Evolutionary conservation across 1,140 invertebrate species (phyloP).

Genomic region (Meloidogyne chitwoodi): DNA sequence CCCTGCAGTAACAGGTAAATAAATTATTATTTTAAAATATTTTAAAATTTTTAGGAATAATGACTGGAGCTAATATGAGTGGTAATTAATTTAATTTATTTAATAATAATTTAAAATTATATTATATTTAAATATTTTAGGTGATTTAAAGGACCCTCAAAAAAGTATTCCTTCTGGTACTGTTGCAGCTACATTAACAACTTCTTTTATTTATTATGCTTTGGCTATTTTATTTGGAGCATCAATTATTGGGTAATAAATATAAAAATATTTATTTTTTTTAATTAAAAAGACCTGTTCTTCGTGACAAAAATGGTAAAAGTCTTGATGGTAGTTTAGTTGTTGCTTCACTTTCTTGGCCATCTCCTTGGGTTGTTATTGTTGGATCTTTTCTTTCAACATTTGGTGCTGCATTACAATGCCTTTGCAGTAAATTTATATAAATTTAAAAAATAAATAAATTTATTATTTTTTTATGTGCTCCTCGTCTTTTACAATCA

Average conservation of each 20-base stretch:
- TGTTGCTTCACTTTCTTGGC: constrained; percentile 95
- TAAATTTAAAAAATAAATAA: neutral
- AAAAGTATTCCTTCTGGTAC: constrained; percentile 89
- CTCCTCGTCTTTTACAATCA: constrained; percentile 74
- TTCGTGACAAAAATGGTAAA: constrained; percentile 51
- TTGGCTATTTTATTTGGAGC: constrained; percentile 87
- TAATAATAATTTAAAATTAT: neutral
- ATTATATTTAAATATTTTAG: neutral
- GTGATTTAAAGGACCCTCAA: constrained; percentile 81
- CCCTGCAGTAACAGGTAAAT: constrained; percentile 78
- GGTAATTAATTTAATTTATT: constrained; percentile 20
- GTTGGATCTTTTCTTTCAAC: constrained; percentile 95
- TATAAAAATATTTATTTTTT: neutral
- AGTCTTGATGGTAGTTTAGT: constrained; percentile 73
- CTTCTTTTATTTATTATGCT: constrained; percentile 85
- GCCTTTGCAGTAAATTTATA: constrained; percentile 81
- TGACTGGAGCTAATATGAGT: constrained; percentile 58
- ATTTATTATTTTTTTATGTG: constrained; percentile 61
- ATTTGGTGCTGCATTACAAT: constrained; percentile 91
- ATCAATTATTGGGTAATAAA: constrained; percentile 76
- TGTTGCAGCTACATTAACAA: constrained; percentile 91
- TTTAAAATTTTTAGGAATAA: constrained; percentile 31
- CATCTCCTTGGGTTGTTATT: constrained; percentile 93
- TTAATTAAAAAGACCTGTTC: constrained; percentile 8
- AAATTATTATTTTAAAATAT: neutral